These are phyloP conservation scores for Kradibia gibbosae DNA, from an alignment of 1,140 invertebrate species.

Conservation along the genomic window DNA sequence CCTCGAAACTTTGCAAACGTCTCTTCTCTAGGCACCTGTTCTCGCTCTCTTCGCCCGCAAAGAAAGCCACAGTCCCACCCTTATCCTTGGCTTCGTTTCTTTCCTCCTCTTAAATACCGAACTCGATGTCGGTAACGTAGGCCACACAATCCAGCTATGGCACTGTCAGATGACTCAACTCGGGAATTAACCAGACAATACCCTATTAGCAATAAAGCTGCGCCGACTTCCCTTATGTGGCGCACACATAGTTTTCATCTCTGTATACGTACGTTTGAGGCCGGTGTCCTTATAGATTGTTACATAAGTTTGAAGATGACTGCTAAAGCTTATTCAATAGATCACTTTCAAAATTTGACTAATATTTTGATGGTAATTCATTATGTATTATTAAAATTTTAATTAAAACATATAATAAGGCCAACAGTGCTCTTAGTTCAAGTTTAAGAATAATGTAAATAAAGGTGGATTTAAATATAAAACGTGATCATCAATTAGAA, in stretches of 20 bases:
- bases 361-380: no score
- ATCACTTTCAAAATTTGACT: neutral
- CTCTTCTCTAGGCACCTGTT: conserved; percentile 49
- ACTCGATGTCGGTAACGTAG: neutral
- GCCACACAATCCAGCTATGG: neutral
- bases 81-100: neutral
- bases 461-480: neutral
- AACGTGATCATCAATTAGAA: neutral
- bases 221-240: conserved; percentile 3
- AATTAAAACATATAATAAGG: neutral
- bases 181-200: conserved; percentile 58
- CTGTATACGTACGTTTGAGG: neutral
- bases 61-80: neutral
- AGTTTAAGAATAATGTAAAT: neutral
- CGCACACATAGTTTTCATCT: neutral
- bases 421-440: neutral
- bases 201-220: conserved; percentile 62
- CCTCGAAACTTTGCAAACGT: conserved; percentile 61
- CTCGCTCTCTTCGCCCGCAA: conserved; percentile 9
- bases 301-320: neutral
- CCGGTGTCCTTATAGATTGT: neutral
- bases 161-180: neutral
- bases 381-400: no score
- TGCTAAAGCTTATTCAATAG: neutral
- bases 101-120: neutral